phyloP scores from a whole-genome alignment of 2,113 vertebrate species.

The Loxodonta africana region DNA sequence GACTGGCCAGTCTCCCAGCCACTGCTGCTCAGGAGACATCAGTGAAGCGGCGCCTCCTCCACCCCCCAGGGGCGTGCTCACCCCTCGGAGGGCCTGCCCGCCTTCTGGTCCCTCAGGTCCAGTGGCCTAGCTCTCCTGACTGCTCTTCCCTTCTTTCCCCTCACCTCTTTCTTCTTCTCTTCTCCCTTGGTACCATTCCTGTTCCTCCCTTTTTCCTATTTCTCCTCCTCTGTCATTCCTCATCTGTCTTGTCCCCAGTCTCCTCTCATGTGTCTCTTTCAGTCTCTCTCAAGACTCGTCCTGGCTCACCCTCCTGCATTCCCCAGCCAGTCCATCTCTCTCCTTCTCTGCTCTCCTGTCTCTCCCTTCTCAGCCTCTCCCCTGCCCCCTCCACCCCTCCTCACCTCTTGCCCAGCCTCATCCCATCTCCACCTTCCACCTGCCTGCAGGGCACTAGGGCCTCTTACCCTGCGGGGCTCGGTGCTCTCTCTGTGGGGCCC shows the following conservation, averaged over 20 bases:
- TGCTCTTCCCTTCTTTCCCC: not conserved
- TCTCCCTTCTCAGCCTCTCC: not conserved
- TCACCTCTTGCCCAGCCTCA: not conserved
- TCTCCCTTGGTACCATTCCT: not conserved
- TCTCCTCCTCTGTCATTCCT: not conserved
- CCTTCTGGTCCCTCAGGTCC: not conserved
- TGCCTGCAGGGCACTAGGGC: not conserved
- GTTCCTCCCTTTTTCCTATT: not conserved
- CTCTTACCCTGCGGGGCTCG: slow-evolving; percentile 79
- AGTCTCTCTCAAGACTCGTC: not conserved
- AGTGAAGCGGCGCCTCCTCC: not conserved
- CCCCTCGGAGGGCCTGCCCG: not conserved
- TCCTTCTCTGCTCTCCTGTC: not conserved
- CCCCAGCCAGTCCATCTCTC: not conserved
- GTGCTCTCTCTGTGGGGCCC: slow-evolving; percentile 79
- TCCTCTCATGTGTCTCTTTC: not conserved
- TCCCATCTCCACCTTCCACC: slow-evolving; percentile 37
- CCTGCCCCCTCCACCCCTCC: not conserved
- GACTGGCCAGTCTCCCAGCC: not conserved
- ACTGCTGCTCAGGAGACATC: not conserved
- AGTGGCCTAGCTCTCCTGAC: not conserved
- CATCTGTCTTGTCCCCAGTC: too few relatives aligned
- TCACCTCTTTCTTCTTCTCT: not conserved
- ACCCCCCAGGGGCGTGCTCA: not conserved
- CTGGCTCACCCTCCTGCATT: not conserved